Conservation (phyloP, 2,797 vertebrate genomes). For the Urosaurus nigricauda region DNA sequence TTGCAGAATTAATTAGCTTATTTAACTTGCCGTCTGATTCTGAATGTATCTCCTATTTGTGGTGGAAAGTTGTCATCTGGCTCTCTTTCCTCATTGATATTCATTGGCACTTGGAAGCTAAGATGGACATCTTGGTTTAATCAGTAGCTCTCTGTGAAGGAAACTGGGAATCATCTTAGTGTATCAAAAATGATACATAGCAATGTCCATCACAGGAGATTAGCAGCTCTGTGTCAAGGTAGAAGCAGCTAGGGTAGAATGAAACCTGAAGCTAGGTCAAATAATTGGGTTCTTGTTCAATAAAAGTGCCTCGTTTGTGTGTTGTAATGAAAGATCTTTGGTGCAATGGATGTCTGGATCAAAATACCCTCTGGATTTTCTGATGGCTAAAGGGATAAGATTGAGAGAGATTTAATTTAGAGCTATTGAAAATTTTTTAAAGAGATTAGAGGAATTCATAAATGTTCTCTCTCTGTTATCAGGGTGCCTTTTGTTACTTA, state of each 20-base stretch:
- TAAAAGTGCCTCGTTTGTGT: conserved; percentile 86
- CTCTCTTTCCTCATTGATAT: conserved; percentile 88
- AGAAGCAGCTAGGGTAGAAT: conserved; percentile 81
- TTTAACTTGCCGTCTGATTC: conserved; percentile 52
- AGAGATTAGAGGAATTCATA: conserved; percentile 78
- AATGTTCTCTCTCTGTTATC: conserved; percentile 65
- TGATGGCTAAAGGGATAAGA: conserved; percentile 80
- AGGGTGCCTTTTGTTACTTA: conserved; percentile 69
- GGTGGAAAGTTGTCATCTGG: conserved; percentile 67
- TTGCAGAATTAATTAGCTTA: conserved; percentile 60
- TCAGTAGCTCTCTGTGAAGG: conserved; percentile 85
- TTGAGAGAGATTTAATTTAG: conserved; percentile 82
- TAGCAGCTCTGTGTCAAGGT: conserved; percentile 87
- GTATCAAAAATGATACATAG: conserved; percentile 81
- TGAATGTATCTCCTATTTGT: conserved; percentile 58
- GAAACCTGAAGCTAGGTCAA: conserved; percentile 90
- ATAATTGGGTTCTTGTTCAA: conserved; percentile 97
- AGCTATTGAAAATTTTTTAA: conserved; percentile 79
- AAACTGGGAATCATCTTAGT: conserved; percentile 82
- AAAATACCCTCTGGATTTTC: conserved; percentile 83
- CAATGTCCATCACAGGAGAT: conserved; percentile 90
- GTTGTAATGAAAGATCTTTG: conserved; percentile 82
- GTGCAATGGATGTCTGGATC: conserved; percentile 78
- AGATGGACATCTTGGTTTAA: conserved; percentile 92
- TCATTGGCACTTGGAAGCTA: conserved; percentile 87